Percentiles rank a stretch among this genome's conserved stretches.
Evolutionary conservation across 2,113 vertebrate genomes (phyloP).

Genomic region (Maccullochella peelii): DNA sequence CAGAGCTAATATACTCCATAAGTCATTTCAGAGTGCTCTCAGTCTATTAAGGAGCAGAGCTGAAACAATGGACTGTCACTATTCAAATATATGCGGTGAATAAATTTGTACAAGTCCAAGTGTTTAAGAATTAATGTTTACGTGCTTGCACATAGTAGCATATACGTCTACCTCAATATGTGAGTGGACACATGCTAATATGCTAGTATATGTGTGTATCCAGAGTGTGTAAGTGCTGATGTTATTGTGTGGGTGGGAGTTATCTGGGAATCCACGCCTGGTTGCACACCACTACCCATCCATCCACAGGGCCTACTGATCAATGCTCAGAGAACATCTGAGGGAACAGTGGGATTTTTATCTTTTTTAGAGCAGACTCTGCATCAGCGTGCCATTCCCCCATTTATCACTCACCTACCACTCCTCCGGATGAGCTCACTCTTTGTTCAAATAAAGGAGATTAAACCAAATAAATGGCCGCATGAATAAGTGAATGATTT

Average conservation of each 20-base stretch:
- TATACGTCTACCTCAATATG: not conserved
- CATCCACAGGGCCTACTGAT: constrained; percentile 55
- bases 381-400: constrained; percentile 34
- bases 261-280: constrained; percentile 57
- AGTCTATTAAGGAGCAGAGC: constrained; percentile 45
- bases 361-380: not conserved
- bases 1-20: constrained; percentile 57
- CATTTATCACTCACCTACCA: constrained; percentile 41
- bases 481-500: constrained; percentile 53
- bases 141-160: not conserved
- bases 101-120: constrained; percentile 2
- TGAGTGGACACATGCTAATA: constrained; percentile 22
- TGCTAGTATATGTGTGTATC: not conserved
- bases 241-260: constrained; percentile 33
- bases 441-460: constrained; percentile 44
- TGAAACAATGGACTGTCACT: constrained; percentile 46
- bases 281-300: constrained; percentile 55
- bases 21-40: constrained; percentile 28
- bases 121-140: not conserved
- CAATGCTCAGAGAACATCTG: constrained; percentile 56
- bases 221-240: constrained; percentile 18
- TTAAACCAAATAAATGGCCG: constrained; percentile 46
- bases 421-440: constrained; percentile 15
- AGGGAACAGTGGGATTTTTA: constrained; percentile 39
- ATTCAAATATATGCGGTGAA: constrained; percentile 22